Conservation (phyloP, 2,888 invertebrate species). For the Phyllotreta striolata region DNA sequence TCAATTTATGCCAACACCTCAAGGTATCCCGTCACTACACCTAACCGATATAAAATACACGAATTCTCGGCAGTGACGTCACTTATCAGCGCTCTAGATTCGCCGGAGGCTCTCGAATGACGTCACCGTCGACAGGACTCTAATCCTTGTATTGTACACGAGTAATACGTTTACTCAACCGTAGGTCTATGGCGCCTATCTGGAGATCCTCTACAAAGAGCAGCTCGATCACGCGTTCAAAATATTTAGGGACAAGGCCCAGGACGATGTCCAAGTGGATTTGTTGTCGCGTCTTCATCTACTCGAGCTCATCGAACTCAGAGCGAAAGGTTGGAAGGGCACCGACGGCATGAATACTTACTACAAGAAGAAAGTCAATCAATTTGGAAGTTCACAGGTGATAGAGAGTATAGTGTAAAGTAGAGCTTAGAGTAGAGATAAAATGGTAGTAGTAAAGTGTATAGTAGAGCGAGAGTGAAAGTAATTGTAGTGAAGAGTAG, state of each 20-base stretch:
- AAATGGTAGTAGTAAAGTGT: not conserved
- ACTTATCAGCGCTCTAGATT: not conserved
- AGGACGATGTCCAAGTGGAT: conserved; percentile 87
- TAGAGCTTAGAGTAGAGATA: too few relatives aligned
- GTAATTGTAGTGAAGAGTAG: not conserved
- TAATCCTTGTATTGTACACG: too few relatives aligned
- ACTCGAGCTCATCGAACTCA: conserved; percentile 90
- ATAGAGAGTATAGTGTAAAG: not conserved
- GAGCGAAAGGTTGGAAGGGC: conserved; percentile 91
- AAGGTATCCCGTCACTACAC: too few relatives aligned
- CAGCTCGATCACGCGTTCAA: conserved; percentile 86
- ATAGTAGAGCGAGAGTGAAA: too few relatives aligned
- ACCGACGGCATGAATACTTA: conserved; percentile 85
- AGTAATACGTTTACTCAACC: too few relatives aligned
- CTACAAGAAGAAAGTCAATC: conserved; percentile 70
- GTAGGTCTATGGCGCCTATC: conserved; percentile 76
- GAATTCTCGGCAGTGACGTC: not conserved
- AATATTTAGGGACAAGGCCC: conserved; percentile 87
- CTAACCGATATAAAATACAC: conserved; percentile 10
- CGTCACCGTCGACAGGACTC: too few relatives aligned
- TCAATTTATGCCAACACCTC: conserved; percentile 80
- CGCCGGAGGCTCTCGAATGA: too few relatives aligned
- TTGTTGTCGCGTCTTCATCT: conserved; percentile 86
- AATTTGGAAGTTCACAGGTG: conserved; percentile 54
- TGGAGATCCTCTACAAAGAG: conserved; percentile 85